phyloP scores from a whole-genome alignment of 2,797 vertebrate genomes.

The Halcyon badia region DNA sequence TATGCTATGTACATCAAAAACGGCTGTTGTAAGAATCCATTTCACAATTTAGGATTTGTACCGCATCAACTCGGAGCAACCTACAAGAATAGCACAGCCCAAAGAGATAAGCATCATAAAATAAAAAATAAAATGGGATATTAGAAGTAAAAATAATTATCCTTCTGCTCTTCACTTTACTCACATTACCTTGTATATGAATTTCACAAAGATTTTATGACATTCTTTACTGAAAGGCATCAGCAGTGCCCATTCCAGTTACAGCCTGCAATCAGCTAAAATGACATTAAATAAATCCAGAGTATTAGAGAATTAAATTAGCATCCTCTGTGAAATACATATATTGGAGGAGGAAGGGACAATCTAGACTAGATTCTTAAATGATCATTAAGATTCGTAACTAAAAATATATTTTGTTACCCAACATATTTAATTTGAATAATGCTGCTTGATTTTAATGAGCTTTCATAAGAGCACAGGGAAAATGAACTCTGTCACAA shows the following conservation, averaged over 20 bases:
- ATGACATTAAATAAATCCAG: neutral
- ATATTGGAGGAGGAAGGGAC: neutral
- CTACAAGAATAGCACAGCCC: neutral
- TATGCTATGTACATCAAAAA: neutral
- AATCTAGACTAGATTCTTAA: neutral
- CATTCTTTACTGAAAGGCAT: neutral
- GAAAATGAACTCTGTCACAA: conserved; percentile 57
- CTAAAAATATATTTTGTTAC: conserved; percentile 11
- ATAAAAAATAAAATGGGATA: neutral
- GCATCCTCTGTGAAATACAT: neutral
- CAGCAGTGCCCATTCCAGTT: neutral
- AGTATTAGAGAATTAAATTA: neutral
- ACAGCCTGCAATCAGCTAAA: neutral
- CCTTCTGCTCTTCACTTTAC: neutral
- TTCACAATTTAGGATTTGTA: neutral
- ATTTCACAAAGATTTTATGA: neutral
- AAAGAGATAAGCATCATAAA: neutral
- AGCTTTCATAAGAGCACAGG: conserved; percentile 13
- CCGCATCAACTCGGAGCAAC: neutral
- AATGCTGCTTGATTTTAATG: conserved; percentile 38
- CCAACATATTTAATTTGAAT: conserved; percentile 4
- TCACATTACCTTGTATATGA: neutral
- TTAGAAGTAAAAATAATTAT: neutral
- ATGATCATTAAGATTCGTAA: neutral
- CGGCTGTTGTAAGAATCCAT: neutral